Evolutionary conservation across 64 coral and sea anemone genomes (phyloP).

Genomic region (Anthopleura sola): DNA sequence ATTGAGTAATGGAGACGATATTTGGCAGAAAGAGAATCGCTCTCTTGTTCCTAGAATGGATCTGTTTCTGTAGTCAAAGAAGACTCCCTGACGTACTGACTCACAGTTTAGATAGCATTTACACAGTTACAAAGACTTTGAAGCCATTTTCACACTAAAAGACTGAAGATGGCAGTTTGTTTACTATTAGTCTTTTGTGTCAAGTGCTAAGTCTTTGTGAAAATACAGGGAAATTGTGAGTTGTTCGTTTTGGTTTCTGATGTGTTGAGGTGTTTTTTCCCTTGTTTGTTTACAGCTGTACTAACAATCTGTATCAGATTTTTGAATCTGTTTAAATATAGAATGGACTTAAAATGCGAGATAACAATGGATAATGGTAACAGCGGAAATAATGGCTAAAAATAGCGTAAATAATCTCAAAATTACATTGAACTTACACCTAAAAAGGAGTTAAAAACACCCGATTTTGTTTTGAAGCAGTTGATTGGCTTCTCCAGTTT

Average conservation of each 20-base stretch:
- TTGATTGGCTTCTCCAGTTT: too few species aligned
- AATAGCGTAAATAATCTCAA: not conserved
- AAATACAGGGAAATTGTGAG: not conserved
- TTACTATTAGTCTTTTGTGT: not conserved
- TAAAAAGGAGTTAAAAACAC: too few species aligned
- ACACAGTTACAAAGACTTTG: not conserved
- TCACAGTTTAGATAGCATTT: too few species aligned
- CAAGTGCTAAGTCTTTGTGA: not conserved
- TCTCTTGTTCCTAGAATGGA: not conserved
- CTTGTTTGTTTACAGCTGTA: not conserved
- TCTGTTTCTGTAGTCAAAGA: not conserved
- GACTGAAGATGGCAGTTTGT: not conserved
- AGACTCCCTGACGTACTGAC: not conserved
- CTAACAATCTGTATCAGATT: not conserved
- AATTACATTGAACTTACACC: too few species aligned
- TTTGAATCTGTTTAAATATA: not conserved
- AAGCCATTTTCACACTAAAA: not conserved
- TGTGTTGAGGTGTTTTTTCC: not conserved
- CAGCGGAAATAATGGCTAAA: not conserved
- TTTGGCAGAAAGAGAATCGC: too few species aligned
- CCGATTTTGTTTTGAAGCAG: too few species aligned
- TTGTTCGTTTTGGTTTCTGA: not conserved
- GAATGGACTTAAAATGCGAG: not conserved
- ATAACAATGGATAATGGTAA: not conserved
- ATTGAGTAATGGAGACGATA: too few species aligned